Evolutionary conservation across 2,888 invertebrate genomes (phyloP).

Genomic region (Melinopterus prodromus): DNA sequence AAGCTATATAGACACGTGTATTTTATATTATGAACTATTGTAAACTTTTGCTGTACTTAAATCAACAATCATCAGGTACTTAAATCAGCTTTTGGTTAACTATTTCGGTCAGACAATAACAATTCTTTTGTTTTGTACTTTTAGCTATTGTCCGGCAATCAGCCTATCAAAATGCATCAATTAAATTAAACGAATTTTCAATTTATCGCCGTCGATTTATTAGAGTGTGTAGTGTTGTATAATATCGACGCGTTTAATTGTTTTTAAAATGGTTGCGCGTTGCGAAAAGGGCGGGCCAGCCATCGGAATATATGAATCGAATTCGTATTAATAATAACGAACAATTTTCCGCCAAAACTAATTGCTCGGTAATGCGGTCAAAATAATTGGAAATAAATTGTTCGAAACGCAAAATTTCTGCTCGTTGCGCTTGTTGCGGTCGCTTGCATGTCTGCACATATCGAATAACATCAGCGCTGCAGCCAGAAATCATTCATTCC

Average conservation of each 20-base stretch:
- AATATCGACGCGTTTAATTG: not conserved
- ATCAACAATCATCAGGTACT: too few species aligned
- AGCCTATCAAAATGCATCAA: not conserved
- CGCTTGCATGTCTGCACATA: too few species aligned
- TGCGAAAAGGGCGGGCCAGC: not conserved
- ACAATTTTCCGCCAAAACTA: conserved; percentile 21
- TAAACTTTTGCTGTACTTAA: too few species aligned
- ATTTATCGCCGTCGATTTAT: not conserved
- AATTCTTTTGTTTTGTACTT: not conserved
- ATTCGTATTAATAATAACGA: conserved; percentile 22
- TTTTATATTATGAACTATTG: too few species aligned
- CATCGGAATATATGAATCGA: conserved; percentile 5
- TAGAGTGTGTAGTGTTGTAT: too few species aligned
- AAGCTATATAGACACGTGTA: not conserved
- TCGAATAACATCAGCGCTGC: too few species aligned
- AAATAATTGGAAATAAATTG: conserved; percentile 25
- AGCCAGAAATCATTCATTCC: too few species aligned
- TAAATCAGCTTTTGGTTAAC: too few species aligned
- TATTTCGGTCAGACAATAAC: not conserved
- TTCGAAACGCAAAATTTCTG: not conserved
- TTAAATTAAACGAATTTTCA: not conserved
- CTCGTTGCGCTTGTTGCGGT: too few species aligned
- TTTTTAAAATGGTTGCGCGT: not conserved
- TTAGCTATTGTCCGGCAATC: not conserved
- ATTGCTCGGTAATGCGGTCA: conserved; percentile 19